These are phyloP conservation scores for Heloderma charlesbogerti DNA, from an alignment of 2,113 vertebrate species.

Conservation along the genomic window DNA sequence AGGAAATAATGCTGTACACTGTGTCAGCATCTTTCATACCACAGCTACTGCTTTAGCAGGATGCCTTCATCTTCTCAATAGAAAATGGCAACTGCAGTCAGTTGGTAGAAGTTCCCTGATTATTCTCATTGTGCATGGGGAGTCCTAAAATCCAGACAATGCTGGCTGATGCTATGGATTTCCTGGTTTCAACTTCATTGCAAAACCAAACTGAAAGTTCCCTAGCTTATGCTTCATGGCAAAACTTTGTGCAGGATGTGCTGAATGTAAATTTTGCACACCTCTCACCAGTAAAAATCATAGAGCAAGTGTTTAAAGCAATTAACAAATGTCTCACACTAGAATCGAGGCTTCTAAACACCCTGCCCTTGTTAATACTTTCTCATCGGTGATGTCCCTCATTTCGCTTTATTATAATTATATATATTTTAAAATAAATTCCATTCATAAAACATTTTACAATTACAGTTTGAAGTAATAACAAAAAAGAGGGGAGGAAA, in stretches of 20 bases:
- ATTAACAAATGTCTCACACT: slow-evolving; percentile 66
- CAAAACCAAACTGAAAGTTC: slow-evolving; percentile 10
- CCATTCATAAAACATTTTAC: background rate
- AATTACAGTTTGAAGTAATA: background rate
- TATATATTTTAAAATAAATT: background rate
- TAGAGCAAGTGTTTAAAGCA: slow-evolving; percentile 68
- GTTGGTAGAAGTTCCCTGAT: background rate
- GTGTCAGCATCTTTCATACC: background rate
- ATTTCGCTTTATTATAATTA: slow-evolving; percentile 49
- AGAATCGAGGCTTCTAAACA: slow-evolving; percentile 64
- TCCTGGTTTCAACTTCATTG: slow-evolving; percentile 6
- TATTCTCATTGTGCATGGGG: background rate
- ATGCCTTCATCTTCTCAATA: background rate
- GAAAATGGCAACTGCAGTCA: background rate
- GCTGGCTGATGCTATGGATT: slow-evolving; percentile 39
- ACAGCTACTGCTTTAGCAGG: background rate
- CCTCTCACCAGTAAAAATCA: slow-evolving; percentile 56
- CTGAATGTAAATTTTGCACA: slow-evolving; percentile 57
- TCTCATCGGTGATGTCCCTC: slow-evolving; percentile 54
- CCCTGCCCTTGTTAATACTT: slow-evolving; percentile 64
- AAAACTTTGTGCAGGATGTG: slow-evolving; percentile 45
- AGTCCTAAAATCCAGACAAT: slow-evolving; percentile 25
- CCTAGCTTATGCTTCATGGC: slow-evolving; percentile 8
- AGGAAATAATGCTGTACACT: background rate
- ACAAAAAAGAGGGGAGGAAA: background rate